phyloP scores from a whole-genome alignment of 2,888 invertebrate species.

The Pyralis farinalis region DNA sequence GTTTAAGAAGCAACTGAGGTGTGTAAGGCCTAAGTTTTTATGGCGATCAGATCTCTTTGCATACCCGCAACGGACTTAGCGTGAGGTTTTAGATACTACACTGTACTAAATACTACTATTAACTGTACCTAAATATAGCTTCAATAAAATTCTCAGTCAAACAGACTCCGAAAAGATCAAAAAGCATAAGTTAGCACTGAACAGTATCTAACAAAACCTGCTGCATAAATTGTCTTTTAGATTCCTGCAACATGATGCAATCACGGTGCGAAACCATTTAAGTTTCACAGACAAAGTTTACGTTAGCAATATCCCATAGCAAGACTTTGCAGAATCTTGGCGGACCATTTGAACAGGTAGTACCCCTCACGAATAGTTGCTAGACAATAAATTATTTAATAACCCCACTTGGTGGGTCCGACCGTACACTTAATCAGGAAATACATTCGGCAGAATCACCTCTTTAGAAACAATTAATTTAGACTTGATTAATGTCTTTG shows the following conservation, averaged over 20 bases:
- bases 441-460: slow-evolving; percentile 64
- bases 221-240: slow-evolving; percentile 16
- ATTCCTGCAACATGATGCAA: slow-evolving; percentile 33
- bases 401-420: slow-evolving; percentile 54
- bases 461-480: slow-evolving; percentile 73
- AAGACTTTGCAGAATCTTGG: slow-evolving; percentile 64
- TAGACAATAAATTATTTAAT: slow-evolving; percentile 78
- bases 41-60: no score
- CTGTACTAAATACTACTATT: no score
- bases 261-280: slow-evolving; percentile 53
- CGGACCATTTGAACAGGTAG: slow-evolving; percentile 50
- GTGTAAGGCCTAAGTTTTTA: no score
- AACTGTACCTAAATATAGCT: no score
- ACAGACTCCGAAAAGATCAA: no score
- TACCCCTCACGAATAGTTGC: slow-evolving; percentile 64
- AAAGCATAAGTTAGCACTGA: not conserved
- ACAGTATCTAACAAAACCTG: not conserved
- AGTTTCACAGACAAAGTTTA: slow-evolving; percentile 58
- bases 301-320: slow-evolving; percentile 55
- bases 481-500: slow-evolving; percentile 44
- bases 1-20: no score
- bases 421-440: slow-evolving; percentile 69
- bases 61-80: no score
- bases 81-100: no score
- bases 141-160: no score